These are phyloP conservation scores for Xenops minutus DNA, from an alignment of 2,797 vertebrate species.

Conservation along the genomic window DNA sequence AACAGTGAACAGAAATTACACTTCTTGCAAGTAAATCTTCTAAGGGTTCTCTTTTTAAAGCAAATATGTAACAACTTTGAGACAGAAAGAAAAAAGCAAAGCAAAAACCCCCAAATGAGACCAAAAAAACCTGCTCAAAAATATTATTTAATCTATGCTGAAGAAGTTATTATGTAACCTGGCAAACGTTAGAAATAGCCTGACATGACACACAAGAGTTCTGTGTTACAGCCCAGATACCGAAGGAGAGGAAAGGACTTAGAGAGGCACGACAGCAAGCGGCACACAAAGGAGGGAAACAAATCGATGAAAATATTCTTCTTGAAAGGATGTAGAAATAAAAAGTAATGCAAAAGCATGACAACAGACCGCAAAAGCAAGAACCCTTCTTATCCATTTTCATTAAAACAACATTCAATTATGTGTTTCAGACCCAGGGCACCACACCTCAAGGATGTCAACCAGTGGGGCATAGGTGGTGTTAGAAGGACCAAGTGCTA, in stretches of 20 bases:
- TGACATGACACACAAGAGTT: neutral
- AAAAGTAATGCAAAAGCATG: neutral
- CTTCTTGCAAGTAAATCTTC: neutral
- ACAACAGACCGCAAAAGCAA: neutral
- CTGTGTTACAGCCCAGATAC: neutral
- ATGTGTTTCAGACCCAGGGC: neutral
- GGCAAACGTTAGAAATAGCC: neutral
- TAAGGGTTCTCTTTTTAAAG: neutral
- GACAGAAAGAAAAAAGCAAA: neutral
- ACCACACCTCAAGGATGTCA: neutral
- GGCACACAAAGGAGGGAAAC: neutral
- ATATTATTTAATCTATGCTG: neutral
- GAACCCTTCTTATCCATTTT: neutral
- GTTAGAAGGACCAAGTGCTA: neutral
- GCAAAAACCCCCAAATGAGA: fast-evolving
- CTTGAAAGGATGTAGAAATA: neutral
- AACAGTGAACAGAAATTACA: neutral
- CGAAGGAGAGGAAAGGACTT: neutral
- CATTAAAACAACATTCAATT: neutral
- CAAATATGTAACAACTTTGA: neutral
- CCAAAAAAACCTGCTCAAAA: neutral
- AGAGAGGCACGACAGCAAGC: neutral
- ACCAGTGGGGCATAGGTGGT: neutral
- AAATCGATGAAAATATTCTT: neutral
- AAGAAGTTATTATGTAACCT: neutral